phyloP scores from a whole-genome alignment of 2,113 vertebrate genomes.

The Zootoca vivipara region DNA sequence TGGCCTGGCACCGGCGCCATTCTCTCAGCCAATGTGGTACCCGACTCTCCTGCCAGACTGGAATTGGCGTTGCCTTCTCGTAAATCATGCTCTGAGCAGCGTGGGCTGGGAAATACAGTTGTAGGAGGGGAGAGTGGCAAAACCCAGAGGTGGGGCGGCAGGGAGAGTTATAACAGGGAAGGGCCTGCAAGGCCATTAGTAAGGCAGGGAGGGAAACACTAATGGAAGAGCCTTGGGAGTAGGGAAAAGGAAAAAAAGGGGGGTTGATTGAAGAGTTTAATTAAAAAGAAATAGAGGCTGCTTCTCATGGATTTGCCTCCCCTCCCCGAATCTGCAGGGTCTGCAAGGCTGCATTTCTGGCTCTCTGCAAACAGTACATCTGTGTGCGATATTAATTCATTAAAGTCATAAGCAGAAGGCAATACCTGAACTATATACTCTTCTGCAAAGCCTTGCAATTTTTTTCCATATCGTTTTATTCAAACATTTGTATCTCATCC shows the following conservation, averaged over 20 bases:
- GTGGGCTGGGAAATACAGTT: constrained; percentile 32
- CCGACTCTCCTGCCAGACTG: constrained; percentile 31
- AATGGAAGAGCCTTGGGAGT: constrained; percentile 38
- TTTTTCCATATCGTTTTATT: neutral
- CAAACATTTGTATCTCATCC: neutral
- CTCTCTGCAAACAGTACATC: neutral
- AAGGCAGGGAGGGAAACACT: constrained; percentile 29
- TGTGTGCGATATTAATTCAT: constrained; percentile 5
- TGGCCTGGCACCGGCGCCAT: constrained; percentile 31
- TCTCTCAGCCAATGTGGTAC: constrained; percentile 36
- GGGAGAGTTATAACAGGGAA: neutral
- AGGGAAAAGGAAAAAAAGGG: neutral
- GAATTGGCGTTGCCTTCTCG: constrained; percentile 38
- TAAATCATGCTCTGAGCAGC: constrained; percentile 26
- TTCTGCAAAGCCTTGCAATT: neutral
- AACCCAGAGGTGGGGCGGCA: constrained; percentile 3
- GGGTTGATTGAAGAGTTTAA: constrained; percentile 42
- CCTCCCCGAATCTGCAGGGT: neutral
- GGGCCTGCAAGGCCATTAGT: constrained; percentile 31
- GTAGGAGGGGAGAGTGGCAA: constrained; percentile 27
- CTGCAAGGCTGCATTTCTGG: neutral
- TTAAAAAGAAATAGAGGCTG: constrained; percentile 38
- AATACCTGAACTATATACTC: neutral
- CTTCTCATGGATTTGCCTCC: constrained; percentile 12
- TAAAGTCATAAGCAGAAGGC: constrained; percentile 13